phyloP scores from a whole-genome alignment of 2,113 vertebrate genomes.

The Cololabis saira region DNA sequence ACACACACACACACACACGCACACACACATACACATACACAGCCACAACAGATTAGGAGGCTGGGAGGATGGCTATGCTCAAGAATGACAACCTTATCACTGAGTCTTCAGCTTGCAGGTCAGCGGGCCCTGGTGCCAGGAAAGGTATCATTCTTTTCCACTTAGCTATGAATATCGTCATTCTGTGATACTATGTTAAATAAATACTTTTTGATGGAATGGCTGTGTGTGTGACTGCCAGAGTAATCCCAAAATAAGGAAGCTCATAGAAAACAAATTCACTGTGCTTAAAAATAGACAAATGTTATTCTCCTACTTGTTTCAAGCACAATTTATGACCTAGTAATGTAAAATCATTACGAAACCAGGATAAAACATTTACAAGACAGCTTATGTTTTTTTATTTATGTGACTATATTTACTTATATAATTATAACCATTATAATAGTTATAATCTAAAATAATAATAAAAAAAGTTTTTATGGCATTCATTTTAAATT shows the following conservation, averaged over 20 bases:
- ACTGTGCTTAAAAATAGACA: background rate
- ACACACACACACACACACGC: slow-evolving; percentile 17
- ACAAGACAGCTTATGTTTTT: background rate
- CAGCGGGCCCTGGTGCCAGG: slow-evolving; percentile 59
- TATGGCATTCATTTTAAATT: too few relatives aligned
- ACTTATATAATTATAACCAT: too few relatives aligned
- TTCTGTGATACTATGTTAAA: slow-evolving; percentile 24
- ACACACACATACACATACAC: slow-evolving; percentile 16
- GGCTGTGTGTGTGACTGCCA: background rate
- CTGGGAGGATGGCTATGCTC: slow-evolving; percentile 70
- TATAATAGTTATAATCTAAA: too few relatives aligned
- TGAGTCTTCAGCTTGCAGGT: slow-evolving; percentile 64
- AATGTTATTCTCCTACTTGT: background rate
- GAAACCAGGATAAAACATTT: background rate
- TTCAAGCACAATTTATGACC: background rate
- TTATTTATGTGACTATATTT: too few relatives aligned
- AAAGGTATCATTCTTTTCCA: slow-evolving; percentile 62
- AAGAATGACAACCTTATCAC: slow-evolving; percentile 74
- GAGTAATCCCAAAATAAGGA: background rate
- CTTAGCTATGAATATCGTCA: slow-evolving; percentile 39
- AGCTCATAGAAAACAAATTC: background rate
- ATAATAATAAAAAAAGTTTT: slow-evolving; percentile 20
- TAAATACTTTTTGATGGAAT: slow-evolving; percentile 7
- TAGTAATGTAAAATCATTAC: background rate
- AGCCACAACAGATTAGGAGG: slow-evolving; percentile 57